Percentiles rank a stretch among this genome's conserved stretches.
These are phyloP conservation scores for Pelodiscus sinensis DNA, from an alignment of 2,113 vertebrate species.

Conservation along the genomic window DNA sequence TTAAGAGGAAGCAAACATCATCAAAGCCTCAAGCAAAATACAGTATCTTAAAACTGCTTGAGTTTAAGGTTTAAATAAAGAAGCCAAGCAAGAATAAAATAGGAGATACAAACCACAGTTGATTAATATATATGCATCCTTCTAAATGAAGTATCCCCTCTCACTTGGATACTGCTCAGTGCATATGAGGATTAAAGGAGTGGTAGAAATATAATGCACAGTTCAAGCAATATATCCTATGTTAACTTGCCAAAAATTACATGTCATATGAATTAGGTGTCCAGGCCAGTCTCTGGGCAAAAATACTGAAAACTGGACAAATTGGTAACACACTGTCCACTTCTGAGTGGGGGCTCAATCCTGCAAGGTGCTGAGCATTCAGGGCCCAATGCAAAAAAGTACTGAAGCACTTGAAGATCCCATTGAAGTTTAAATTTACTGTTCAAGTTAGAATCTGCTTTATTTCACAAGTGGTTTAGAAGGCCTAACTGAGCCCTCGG, in stretches of 20 bases:
- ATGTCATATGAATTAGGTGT: background rate
- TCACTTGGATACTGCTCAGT: background rate
- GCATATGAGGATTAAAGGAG: background rate
- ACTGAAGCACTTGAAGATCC: background rate
- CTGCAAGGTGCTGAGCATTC: background rate
- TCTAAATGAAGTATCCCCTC: background rate
- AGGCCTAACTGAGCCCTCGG: background rate
- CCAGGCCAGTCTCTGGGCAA: background rate
- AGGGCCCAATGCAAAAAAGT: background rate
- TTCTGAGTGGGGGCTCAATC: background rate
- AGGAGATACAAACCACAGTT: background rate
- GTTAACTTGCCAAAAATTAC: slow-evolving; percentile 30
- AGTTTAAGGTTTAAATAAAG: background rate
- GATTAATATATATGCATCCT: background rate
- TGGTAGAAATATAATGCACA: background rate
- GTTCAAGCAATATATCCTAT: background rate
- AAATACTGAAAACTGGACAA: background rate
- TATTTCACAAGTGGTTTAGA: background rate
- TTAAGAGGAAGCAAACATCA: background rate
- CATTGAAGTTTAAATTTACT: background rate
- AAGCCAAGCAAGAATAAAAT: background rate
- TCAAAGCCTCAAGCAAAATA: background rate
- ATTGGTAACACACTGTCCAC: background rate
- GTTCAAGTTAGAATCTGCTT: background rate
- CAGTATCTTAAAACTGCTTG: rapidly evolving